Base-by-base conservation (phyloP, 37 sponge, comb jelly and placozoan genomes). In the Beroe forskalii region DNA sequence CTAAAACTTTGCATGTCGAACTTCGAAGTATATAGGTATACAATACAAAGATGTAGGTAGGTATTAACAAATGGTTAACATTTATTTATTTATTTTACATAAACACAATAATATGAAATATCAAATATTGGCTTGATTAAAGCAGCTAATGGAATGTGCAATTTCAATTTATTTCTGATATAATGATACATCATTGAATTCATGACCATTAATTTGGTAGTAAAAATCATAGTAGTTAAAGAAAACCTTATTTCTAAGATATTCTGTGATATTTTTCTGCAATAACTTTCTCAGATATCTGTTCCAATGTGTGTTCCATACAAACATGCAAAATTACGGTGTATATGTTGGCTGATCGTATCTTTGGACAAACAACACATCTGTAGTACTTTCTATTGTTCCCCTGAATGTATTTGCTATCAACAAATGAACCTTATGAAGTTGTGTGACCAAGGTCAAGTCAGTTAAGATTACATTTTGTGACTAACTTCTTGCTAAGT, bases 241-340 rank as follows among this genome's bases (percentile, higher is more conserved):
- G 17, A 55, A 20, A 55, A 17, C 60, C 9, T 20, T 20, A 55
- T 55, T 9, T 55, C 17, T 12, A 63, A 22, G 30, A 22, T 63
- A 63, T 63, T 28, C 30, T 28, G 24, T 63, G 24, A 27, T 69
- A 14, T 27, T 69, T 33, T 2, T 69, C 32, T 19, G 72, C 38
- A 33, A 69, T 69, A 20, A 69, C 39, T 69, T 69, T 69, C 32
- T 69, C 38, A 69, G 72, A 36, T 14, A 69, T 32, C 6, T 17
- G 28, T 28, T 69, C 72, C 38, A 69, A 69, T 69, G 72, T 32
- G 32, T 69, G 72, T 36, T 27, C 32, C 72, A 69, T 35, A 17
- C 72, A 69, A 36, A 69, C 72, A 69, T 69, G 72, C 9, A 37
- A 36, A 19, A 69, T 69, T 36, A 69, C 38, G 32, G 72, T 36